phyloP scores from a whole-genome alignment of 1,140 invertebrate genomes.

The Drosophila micromelanica region DNA sequence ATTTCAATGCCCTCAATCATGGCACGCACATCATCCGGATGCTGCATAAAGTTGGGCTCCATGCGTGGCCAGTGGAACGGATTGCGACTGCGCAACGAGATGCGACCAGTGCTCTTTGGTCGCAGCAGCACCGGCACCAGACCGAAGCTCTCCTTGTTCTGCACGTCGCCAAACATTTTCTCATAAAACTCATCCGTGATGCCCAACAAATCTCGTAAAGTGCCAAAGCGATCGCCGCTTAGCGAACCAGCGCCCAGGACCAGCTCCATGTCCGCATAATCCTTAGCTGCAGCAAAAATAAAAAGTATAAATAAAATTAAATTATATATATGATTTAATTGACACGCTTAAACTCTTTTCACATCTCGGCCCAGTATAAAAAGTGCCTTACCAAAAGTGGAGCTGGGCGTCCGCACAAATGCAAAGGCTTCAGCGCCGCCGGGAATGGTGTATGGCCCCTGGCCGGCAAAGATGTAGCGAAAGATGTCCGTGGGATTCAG shows the following conservation, averaged over 20 bases:
- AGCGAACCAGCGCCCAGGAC: conserved; percentile 90
- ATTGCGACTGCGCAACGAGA: conserved; percentile 88
- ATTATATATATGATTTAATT: no score
- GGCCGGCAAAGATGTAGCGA: conserved; percentile 86
- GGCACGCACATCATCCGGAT: conserved; percentile 88
- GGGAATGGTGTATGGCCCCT: conserved; percentile 89
- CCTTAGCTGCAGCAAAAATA: conserved; percentile 45
- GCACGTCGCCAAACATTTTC: conserved; percentile 86
- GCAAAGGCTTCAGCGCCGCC: conserved; percentile 90
- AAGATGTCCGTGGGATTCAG: conserved; percentile 86
- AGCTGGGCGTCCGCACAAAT: conserved; percentile 87
- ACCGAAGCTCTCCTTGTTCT: conserved; percentile 86
- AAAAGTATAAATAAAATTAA: no score
- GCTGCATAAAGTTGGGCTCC: conserved; percentile 91
- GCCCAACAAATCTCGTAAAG: conserved; percentile 87
- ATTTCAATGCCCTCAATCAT: conserved; percentile 90
- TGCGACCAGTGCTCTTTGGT: conserved; percentile 90
- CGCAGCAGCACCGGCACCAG: conserved; percentile 89
- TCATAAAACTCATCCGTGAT: conserved; percentile 87
- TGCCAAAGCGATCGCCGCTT: conserved; percentile 89
- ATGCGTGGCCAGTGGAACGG: conserved; percentile 90
- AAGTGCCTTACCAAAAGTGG: conserved; percentile 54
- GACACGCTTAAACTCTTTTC: no score
- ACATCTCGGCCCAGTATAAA: not conserved
- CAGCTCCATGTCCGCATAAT: conserved; percentile 90